phyloP scores from a whole-genome alignment of 2,113 vertebrate species.

The Upupa epops region DNA sequence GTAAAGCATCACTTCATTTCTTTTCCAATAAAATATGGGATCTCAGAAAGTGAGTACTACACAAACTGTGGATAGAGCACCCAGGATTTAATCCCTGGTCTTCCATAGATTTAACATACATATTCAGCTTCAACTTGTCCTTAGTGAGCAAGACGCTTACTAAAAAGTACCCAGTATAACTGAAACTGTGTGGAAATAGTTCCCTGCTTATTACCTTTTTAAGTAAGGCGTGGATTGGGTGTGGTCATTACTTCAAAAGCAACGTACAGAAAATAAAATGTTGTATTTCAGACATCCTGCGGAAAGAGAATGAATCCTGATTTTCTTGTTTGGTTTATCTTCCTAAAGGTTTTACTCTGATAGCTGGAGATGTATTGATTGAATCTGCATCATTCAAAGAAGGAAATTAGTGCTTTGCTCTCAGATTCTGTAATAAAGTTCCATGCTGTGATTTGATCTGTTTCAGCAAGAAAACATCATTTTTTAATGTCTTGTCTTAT shows the following conservation, averaged over 20 bases:
- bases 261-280: neutral
- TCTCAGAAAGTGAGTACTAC: neutral
- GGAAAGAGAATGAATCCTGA: neutral
- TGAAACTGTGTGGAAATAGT: neutral
- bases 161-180: neutral
- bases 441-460: constrained; percentile 43
- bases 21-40: neutral
- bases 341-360: neutral
- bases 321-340: neutral
- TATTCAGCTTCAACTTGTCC: neutral
- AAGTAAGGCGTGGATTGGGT: neutral
- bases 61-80: neutral
- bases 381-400: constrained; percentile 39
- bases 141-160: neutral
- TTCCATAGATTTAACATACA: neutral
- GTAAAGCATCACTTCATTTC: neutral
- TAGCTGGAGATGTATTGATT: constrained; percentile 30
- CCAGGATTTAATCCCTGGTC: neutral
- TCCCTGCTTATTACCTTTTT: neutral
- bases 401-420: constrained; percentile 36
- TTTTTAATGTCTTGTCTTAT: neutral
- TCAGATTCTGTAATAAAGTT: constrained; percentile 21
- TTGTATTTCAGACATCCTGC: neutral
- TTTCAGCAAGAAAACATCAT: neutral
- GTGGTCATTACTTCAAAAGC: neutral